Evolutionary conservation across 2,797 vertebrate genomes (phyloP), one percentile per base, ranked within the genome.

Genomic region (Naso thynnoides): DNA sequence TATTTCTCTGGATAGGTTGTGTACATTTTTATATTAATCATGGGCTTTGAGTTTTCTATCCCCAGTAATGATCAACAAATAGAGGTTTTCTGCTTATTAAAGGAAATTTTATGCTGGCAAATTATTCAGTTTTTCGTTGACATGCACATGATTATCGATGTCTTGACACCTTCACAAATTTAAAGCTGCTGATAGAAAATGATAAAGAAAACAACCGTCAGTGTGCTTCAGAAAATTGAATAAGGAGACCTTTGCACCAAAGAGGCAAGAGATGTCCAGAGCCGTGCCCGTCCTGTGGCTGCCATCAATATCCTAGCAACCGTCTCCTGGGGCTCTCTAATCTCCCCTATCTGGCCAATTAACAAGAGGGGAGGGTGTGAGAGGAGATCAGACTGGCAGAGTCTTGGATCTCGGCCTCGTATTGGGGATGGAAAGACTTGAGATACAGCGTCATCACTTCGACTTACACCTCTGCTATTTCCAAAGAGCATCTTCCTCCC

Each of bases 271-370:
- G 44, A 65, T 63, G 60, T 76, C 76, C 70, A 48, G 38, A 79
- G 56, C 72, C 29, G 26, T 14, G 73, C 79, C 72, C 27, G 24
- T 73, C 74, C 74, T 55, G 54, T 79, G 78, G 54, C 73, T 70
- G 66, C 78, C 65, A 84, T 89, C 73, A 73, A 85, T 88, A 81
- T 86, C 89, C 88, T 91, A 88, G 85, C 89, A 91, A 88, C 88
- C 21, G 8, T 85, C 70, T 88, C 85, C 85, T 70, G 62, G 70
- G 73, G 74, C 67, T 55, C 69, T 24, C 54, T 92, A 89, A 90
- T 91, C 87, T 87, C 31, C 80, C 76, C 79, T 71, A 88, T 88
- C 86, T 67, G 77, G 65, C 88, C 87, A 90, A 90, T 93, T 90
- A 91, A 81, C 83, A 71, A 67, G 76, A 27, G 53, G 64, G 39